A percentile compares a stretch with the other conserved stretches of the same genome.
Evolutionary conservation across 1,140 invertebrate genomes (phyloP).

Genomic region (Drosophila ficusphila): DNA sequence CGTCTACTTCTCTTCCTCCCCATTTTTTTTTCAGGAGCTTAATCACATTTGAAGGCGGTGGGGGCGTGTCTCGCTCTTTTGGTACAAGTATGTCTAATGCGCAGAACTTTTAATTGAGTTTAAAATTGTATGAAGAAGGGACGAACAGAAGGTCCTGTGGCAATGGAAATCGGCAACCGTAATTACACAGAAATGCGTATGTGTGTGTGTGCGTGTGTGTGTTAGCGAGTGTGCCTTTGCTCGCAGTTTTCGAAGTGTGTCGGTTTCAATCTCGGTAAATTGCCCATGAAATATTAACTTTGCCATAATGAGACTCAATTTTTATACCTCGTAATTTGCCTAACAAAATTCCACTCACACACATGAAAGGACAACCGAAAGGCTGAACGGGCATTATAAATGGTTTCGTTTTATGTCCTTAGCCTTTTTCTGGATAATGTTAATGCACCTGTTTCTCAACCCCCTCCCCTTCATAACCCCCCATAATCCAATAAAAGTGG

Average conservation of each 20-base stretch:
- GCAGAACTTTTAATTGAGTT: constrained; percentile 80
- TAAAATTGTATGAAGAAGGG: constrained; percentile 74
- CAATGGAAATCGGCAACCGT: constrained; percentile 40
- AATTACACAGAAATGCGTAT: constrained; percentile 48
- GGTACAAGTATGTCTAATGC: constrained; percentile 76
- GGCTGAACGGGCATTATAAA: constrained; percentile 19
- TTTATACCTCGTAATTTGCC: constrained; percentile 71
- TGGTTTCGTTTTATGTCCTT: constrained; percentile 52
- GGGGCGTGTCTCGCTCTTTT: constrained; percentile 24
- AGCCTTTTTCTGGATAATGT: constrained; percentile 18
- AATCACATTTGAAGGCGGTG: constrained; percentile 36
- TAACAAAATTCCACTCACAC: constrained; percentile 46
- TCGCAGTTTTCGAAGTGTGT: constrained; percentile 77
- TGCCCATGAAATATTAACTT: constrained; percentile 82
- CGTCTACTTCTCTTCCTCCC: too few relatives aligned
- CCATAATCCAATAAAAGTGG: constrained; percentile 12
- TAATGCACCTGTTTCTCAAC: constrained; percentile 34
- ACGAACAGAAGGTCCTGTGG: constrained; percentile 25
- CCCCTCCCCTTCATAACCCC: too few relatives aligned
- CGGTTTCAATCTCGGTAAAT: constrained; percentile 79
- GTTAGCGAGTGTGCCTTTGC: constrained; percentile 11
- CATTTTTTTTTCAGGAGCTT: too few relatives aligned
- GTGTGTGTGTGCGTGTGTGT: constrained; percentile 32
- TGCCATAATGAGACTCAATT: constrained; percentile 78
- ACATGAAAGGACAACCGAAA: constrained; percentile 10